Percentiles rank a stretch among this genome's conserved stretches.
These are phyloP conservation scores for Hylomyscus alleni DNA, from an alignment of 2,797 vertebrate species.

Conservation along the genomic window DNA sequence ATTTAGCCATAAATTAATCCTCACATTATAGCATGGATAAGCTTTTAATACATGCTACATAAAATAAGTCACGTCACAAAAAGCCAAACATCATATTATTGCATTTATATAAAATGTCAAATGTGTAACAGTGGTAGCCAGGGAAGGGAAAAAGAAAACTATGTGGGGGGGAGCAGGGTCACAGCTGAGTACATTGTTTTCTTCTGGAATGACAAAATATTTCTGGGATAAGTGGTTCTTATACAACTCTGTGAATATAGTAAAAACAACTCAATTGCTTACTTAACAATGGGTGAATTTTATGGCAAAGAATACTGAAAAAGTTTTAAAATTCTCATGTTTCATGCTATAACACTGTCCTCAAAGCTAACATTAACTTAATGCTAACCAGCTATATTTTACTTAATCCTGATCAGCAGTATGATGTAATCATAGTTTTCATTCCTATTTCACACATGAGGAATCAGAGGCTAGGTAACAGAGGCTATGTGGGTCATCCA, in stretches of 20 bases:
- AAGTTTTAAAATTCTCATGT: conserved; percentile 21
- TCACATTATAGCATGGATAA: conserved; percentile 28
- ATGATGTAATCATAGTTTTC: conserved; percentile 29
- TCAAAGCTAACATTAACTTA: conserved; percentile 51
- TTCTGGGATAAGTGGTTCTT: conserved; percentile 33
- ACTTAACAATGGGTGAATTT: conserved; percentile 62
- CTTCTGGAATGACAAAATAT: conserved; percentile 37
- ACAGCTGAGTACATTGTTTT: conserved; percentile 18
- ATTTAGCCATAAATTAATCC: conserved; percentile 46
- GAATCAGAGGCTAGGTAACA: conserved; percentile 55
- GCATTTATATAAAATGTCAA: conserved; percentile 52
- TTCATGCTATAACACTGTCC: not conserved
- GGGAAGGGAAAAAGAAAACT: not conserved
- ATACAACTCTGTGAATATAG: conserved; percentile 38
- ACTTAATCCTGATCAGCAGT: conserved; percentile 36
- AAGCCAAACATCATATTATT: conserved; percentile 35
- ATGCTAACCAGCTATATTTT: conserved; percentile 8
- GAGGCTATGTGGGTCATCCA: conserved; percentile 23
- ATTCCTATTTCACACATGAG: conserved; percentile 36
- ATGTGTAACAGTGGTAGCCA: not conserved
- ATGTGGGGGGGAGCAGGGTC: not conserved
- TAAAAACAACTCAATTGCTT: conserved; percentile 35
- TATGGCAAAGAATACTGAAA: conserved; percentile 39
- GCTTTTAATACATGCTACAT: conserved; percentile 36
- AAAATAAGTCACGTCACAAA: conserved; percentile 59